phyloP scores from a whole-genome alignment of 1,140 invertebrate genomes.

The Aporrectodea caliginosa region DNA sequence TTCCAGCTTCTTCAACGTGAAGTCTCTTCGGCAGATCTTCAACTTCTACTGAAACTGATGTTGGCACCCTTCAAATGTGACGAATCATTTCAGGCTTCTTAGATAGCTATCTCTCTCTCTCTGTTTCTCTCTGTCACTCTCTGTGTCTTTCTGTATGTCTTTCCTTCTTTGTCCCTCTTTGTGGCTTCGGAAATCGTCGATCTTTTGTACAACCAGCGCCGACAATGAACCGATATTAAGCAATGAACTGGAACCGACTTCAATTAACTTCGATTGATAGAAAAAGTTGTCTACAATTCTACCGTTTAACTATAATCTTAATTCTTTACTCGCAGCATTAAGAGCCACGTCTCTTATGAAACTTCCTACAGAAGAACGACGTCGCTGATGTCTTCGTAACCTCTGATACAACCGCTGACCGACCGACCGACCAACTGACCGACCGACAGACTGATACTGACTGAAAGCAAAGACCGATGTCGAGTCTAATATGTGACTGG shows the following conservation, averaged over 20 bases:
- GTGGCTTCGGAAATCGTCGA: not conserved
- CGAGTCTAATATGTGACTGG: too few relatives aligned
- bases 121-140: not conserved
- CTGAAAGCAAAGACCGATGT: too few relatives aligned
- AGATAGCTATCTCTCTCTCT: not conserved
- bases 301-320: too few relatives aligned
- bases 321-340: too few relatives aligned
- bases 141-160: not conserved
- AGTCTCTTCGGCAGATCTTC: not conserved
- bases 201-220: not conserved
- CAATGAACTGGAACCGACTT: not conserved
- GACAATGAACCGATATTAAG: not conserved
- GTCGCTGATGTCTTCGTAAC: too few relatives aligned
- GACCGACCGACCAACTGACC: too few relatives aligned
- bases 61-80: not conserved
- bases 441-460: too few relatives aligned
- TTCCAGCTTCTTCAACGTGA: not conserved
- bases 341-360: too few relatives aligned
- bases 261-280: not conserved
- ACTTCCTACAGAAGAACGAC: too few relatives aligned
- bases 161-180: not conserved
- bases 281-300: too few relatives aligned
- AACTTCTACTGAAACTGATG: not conserved
- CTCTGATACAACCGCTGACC: too few relatives aligned
- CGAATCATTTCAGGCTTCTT: not conserved